Conservation (phyloP, 2,888 invertebrate species). For the Mimachlamys varia region DNA sequence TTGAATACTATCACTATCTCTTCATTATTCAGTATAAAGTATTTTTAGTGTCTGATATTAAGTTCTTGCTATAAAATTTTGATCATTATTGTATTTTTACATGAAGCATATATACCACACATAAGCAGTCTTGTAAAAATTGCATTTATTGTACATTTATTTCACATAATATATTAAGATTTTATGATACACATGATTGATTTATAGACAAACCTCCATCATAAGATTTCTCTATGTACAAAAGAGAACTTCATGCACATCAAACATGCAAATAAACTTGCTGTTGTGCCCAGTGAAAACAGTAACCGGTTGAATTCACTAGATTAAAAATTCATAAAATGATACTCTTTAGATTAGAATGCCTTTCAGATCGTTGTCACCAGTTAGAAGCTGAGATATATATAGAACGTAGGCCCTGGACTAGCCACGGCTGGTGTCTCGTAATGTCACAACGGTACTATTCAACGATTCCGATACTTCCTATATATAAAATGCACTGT, state of each 20-base stretch:
- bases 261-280: not conserved
- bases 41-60: too few species aligned
- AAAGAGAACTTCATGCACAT: not conserved
- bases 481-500: not conserved
- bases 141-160: constrained; percentile 34
- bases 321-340: constrained; percentile 8
- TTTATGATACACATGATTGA: constrained; percentile 29
- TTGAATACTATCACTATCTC: too few species aligned
- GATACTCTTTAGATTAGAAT: not conserved
- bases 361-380: not conserved
- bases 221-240: constrained; percentile 10
- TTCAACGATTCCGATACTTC: not conserved
- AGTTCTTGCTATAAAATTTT: too few species aligned
- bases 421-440: constrained; percentile 2
- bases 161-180: not conserved
- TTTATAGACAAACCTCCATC: not conserved
- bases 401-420: not conserved
- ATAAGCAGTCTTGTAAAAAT: constrained; percentile 5
- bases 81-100: too few species aligned
- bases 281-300: not conserved
- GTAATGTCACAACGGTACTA: not conserved
- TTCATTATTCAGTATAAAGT: too few species aligned
- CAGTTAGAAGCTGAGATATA: not conserved
- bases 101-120: not conserved
- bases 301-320: not conserved